Evolutionary conservation across 2,797 vertebrate genomes (phyloP).

Genomic region (Glossophaga mutica): DNA sequence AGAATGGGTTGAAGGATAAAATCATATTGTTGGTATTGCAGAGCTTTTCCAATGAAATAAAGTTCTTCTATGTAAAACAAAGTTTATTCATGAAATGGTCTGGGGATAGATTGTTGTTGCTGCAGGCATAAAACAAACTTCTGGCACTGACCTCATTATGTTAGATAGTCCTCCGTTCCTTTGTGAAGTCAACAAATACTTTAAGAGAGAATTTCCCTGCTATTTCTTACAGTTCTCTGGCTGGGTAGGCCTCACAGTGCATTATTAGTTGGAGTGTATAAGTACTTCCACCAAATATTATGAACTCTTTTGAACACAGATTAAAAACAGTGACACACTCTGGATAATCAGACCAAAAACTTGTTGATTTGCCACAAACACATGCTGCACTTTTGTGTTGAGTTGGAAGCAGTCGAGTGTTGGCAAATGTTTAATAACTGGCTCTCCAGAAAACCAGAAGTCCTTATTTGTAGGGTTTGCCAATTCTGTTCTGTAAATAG

Average conservation of each 20-base stretch:
- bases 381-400: background rate
- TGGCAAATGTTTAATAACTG: background rate
- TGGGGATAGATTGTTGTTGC: background rate
- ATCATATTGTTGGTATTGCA: background rate
- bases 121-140: background rate
- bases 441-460: background rate
- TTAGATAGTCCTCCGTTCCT: background rate
- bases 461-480: background rate
- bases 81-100: background rate
- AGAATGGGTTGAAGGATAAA: background rate
- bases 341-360: background rate
- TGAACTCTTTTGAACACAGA: background rate
- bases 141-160: background rate
- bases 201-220: background rate
- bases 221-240: background rate
- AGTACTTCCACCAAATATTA: background rate
- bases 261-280: background rate
- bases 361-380: background rate
- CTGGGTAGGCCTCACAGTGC: background rate
- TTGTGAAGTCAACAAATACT: background rate
- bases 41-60: background rate
- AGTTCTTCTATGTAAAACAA: background rate
- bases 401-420: background rate
- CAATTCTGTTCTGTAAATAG: background rate
- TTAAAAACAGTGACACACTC: background rate